phyloP scores from a whole-genome alignment of 2,797 vertebrate species.

The Enteromius fasciolatus region DNA sequence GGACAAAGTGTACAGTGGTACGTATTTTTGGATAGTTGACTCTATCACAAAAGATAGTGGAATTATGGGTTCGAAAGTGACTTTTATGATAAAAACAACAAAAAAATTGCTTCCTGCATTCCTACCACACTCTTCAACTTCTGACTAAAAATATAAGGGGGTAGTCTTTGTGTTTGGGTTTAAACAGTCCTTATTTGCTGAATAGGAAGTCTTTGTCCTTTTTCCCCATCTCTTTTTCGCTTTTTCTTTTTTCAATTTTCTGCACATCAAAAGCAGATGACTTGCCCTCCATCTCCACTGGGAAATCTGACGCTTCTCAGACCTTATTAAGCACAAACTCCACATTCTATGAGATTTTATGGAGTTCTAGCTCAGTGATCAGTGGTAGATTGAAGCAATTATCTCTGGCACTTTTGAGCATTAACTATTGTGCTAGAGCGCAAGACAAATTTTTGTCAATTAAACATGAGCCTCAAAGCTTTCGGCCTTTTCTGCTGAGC shows the following conservation, averaged over 20 bases:
- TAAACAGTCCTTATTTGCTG: not conserved
- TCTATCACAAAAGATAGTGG: not conserved
- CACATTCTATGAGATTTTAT: not conserved
- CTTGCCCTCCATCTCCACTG: not conserved
- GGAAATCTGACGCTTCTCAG: slow-evolving; percentile 24
- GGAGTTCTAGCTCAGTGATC: slow-evolving; percentile 5
- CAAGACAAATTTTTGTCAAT: slow-evolving; percentile 28
- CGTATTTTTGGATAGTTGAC: too few relatives aligned
- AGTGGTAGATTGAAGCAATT: slow-evolving; percentile 20
- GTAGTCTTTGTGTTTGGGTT: not conserved
- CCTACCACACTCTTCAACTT: not conserved
- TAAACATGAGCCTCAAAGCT: slow-evolving; percentile 12
- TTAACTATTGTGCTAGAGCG: not conserved
- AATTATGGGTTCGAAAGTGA: not conserved
- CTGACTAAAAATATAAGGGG: not conserved
- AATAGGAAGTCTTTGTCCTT: not conserved
- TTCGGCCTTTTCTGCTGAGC: slow-evolving; percentile 9
- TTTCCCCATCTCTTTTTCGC: not conserved
- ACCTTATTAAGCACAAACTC: slow-evolving; percentile 20
- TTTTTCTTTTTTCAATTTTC: slow-evolving; percentile 10
- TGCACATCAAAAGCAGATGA: slow-evolving; percentile 8
- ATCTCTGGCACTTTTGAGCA: not conserved
- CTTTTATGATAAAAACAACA: not conserved
- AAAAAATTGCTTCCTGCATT: not conserved
- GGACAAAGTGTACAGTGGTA: too few relatives aligned